A percentile compares a stretch with the other conserved stretches of the same genome.
phyloP scores from a whole-genome alignment of 2,113 vertebrate species.

The Ophthalmolycus amberensis region DNA sequence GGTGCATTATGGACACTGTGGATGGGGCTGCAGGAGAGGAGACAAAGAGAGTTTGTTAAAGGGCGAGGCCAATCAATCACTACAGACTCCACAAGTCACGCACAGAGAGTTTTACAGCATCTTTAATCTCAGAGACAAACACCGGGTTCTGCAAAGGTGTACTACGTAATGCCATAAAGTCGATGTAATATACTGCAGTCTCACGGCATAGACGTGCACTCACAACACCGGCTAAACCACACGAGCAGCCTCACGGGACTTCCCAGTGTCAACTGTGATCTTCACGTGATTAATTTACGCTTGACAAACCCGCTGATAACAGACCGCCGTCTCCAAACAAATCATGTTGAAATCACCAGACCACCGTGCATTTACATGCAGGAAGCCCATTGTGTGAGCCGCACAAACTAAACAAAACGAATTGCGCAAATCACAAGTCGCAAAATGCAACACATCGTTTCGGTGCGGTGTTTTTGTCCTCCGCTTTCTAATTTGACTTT shows the following conservation, averaged over 20 bases:
- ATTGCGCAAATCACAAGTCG: constrained; percentile 20
- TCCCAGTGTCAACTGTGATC: constrained; percentile 63
- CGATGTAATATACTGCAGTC: constrained; percentile 47
- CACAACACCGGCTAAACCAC: constrained; percentile 57
- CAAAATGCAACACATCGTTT: constrained; percentile 20
- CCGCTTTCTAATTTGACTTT: constrained; percentile 16
- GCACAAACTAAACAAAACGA: constrained; percentile 21
- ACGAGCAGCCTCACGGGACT: constrained; percentile 55
- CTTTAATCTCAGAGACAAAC: constrained; percentile 61
- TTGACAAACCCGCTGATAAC: constrained; percentile 46
- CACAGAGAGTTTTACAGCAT: constrained; percentile 46
- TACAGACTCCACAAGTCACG: constrained; percentile 9
- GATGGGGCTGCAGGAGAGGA: constrained; percentile 89
- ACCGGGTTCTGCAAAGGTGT: constrained; percentile 48
- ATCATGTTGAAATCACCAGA: constrained; percentile 46
- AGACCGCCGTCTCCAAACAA: constrained; percentile 49
- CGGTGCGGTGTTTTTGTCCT: not conserved
- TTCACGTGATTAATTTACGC: constrained; percentile 51
- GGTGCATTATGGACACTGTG: constrained; percentile 97
- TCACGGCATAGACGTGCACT: constrained; percentile 17
- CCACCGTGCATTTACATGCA: constrained; percentile 17
- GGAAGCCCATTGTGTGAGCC: constrained; percentile 16
- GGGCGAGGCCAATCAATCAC: constrained; percentile 41
- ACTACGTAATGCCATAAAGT: constrained; percentile 44
- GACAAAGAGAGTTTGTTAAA: constrained; percentile 50